These are phyloP conservation scores for Sanderia malayensis DNA, from an alignment of 30 jellyfish, hydroid and myxozoan species.

Conservation along the genomic window DNA sequence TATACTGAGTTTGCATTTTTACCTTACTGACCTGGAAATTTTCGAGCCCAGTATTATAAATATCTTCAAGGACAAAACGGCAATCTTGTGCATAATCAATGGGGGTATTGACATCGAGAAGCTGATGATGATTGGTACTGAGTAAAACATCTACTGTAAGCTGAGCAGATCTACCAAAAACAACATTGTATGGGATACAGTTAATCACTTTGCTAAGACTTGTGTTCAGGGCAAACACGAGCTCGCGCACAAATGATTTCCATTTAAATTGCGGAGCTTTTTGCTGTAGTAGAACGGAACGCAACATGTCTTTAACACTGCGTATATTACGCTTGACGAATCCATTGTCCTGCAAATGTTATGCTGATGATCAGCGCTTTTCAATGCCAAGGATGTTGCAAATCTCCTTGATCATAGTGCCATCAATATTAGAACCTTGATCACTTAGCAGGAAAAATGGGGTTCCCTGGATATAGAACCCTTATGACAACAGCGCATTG, in stretches of 20 bases:
- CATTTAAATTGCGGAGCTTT: constrained; percentile 14
- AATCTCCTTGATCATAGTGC: constrained; percentile 18
- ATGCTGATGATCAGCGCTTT: constrained; percentile 23
- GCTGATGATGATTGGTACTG: no score
- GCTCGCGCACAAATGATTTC: constrained; percentile 14
- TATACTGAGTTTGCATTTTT: constrained; percentile 37
- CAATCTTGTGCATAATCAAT: no score
- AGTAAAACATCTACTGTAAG: no score
- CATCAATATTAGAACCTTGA: constrained; percentile 47
- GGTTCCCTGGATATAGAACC: constrained; percentile 25
- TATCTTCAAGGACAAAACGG: no score
- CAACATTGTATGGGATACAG: no score
- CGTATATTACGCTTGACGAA: constrained; percentile 18
- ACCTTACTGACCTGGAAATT: constrained; percentile 12
- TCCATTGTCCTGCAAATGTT: constrained; percentile 33
- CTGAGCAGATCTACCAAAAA: no score
- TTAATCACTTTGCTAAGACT: no score
- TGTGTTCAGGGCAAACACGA: constrained; percentile 31
- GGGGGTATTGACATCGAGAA: no score
- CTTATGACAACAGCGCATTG: constrained; percentile 4
- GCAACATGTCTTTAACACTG: constrained; percentile 29
- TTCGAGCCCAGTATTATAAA: constrained; percentile 4
- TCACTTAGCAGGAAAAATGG: constrained; percentile 13
- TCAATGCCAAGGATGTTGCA: constrained; percentile 26
- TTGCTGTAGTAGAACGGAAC: constrained; percentile 14